Base-by-base conservation (phyloP, 2,113 vertebrate species). In the Gymnarchus niloticus region DNA sequence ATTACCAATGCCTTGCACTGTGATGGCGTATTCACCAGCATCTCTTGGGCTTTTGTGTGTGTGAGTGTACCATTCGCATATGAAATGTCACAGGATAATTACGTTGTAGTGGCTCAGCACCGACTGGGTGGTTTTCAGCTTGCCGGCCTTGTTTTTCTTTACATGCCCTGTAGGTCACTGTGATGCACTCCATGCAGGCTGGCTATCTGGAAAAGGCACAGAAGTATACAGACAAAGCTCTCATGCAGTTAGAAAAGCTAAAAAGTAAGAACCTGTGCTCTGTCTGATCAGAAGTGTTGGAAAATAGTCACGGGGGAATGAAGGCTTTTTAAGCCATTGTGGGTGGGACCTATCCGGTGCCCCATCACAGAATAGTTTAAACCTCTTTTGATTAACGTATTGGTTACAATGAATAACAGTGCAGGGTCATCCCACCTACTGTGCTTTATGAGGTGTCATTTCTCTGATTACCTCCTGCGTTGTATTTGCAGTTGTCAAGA, bases 181-280 rank as follows among this genome's bases (percentile, higher is more conserved):
- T 99, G 87, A 99, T 99, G 98, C 98, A 99, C 94, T 99, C 98
- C 87, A 99, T 99, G 98, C 98, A 99, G 87, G 98, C 98, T 0
- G 98, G 98, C 0, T 99, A 99, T 91, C 91, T 99, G 91, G 98
- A 99, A 91, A 99, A 99, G 93, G 97, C 98, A 0, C 98, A 99
- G 92, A 99, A 99, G 80, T 99, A 99, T 92, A 99, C 98, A 0
- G 98, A 99, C 94, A 99, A 99, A 90, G 98, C 98, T 8, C 96
- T 99, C 81, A 99, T 99, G 98, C 98, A 99, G 92, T 93, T 99
- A 83, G 98, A 99, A 90, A 99, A 99, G 90, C 95, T 99, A 84
- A 99, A 99, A 94, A 99, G 98, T 99, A 89, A 95, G 96, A 90
- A 37, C n/a, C 81, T 6, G 25, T 46, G 44, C 8, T 80, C 41